phyloP scores from a whole-genome alignment of 2,113 vertebrate genomes.

The Eretmochelys imbricata region DNA sequence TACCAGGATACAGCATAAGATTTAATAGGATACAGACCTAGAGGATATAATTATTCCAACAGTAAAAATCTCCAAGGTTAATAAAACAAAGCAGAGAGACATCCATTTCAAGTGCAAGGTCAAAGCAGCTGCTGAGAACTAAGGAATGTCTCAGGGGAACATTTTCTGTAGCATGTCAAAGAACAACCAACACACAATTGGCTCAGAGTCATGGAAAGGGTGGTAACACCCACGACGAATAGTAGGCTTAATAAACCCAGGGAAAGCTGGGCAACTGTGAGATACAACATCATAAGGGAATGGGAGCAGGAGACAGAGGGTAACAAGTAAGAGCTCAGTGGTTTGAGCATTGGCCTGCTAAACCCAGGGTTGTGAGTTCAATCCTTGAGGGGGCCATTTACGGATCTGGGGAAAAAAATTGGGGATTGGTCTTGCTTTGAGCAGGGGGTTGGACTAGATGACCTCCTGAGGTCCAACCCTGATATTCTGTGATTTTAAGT shows the following conservation, averaged over 20 bases:
- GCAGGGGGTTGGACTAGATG: too few relatives aligned
- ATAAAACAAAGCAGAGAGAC: fast-evolving
- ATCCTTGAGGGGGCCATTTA: too few relatives aligned
- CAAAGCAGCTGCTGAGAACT: neutral
- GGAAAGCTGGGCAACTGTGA: neutral
- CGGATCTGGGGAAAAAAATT: too few relatives aligned
- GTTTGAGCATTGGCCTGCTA: too few relatives aligned
- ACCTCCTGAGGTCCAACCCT: too few relatives aligned
- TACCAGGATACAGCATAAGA: neutral
- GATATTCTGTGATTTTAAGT: neutral
- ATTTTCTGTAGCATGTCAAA: neutral
- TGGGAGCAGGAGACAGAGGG: fast-evolving
- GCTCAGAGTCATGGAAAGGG: neutral
- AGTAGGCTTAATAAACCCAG: fast-evolving
- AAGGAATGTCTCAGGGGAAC: neutral
- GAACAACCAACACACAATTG: neutral
- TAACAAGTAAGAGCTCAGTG: neutral
- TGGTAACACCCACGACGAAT: fast-evolving
- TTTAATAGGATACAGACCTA: neutral
- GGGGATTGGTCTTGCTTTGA: too few relatives aligned
- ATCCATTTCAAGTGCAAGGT: fast-evolving
- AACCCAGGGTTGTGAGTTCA: too few relatives aligned
- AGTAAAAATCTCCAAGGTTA: fast-evolving
- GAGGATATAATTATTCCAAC: fast-evolving
- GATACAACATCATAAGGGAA: neutral